Base-by-base conservation (phyloP, 1,140 invertebrate species). In the Aricia agestis region DNA sequence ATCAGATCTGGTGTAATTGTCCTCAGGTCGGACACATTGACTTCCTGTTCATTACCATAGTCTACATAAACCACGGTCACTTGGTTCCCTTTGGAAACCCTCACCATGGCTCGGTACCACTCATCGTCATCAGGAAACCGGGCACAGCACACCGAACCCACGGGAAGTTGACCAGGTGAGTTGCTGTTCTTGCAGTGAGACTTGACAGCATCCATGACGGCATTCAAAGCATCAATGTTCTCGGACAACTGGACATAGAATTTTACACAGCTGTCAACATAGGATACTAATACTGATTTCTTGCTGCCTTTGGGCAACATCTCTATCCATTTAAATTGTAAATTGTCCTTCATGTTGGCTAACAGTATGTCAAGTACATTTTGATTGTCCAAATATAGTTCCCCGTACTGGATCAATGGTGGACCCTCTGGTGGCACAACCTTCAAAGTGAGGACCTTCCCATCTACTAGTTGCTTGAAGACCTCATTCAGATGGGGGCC, bases 1-100 rank as follows among this genome's bases (percentile, higher is more conserved):
- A 97, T 83, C 69, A 96, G 92, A 70, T 95, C 93, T 9, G 93
- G 91, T 31, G 93, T 93, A 13, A 96, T 95, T 6, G 86, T 87
- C 73, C 94, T 94, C 13, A 97, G 83, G 31, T 93, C 82, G 17
- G 89, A 85, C 0, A 92, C 78, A 11, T 92, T 81, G 11, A 96
- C 92, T 63, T 92, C 92, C 80, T 96, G 95, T 79, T 96, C 94
- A 82, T 97, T 97, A 0, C 96, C 96, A 92, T 95, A 97, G 87
- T 97, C 96, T 0, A 97, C 94, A 87, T 96, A 96, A 7, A 92
- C 88, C 0, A 96, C 94, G 57, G 90, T 90, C 2, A 94, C 83
- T 66, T 88, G 86, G 2, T 92, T 87, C 13, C 86, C 89, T 59
- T 81, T 82, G 2, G 92, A 79, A 2, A 85, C 82, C 17, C 93